Evolutionary conservation across 2,797 vertebrate species (phyloP), one percentile per base, ranked within the genome.

Genomic region (Oryzias dopingdopingensis): DNA sequence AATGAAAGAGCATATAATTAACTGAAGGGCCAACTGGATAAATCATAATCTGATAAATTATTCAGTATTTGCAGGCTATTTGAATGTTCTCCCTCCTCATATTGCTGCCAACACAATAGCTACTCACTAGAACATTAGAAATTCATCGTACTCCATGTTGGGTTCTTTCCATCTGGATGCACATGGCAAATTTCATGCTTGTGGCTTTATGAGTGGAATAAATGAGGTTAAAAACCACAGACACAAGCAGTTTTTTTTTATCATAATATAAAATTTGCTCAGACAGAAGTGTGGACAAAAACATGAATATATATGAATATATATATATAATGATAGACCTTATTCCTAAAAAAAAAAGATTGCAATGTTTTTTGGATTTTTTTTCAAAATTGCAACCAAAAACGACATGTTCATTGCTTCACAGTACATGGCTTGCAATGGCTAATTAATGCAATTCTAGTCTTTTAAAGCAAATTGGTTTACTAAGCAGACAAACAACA

Each of bases 21-120:
- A 91, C 86, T 88, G 72, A 70, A 42, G 50, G 80, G 79, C 82
- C 80, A 84, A 89, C 65, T 77, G 78, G 85, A 89, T 85, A 76
- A 86, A 79, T 88, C 83, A 85, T 82, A 89, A 80, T 82, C 66
- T 62, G 57, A 91, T 91, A 42, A 89, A 91, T 92, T 86, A 92
- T 91, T 90, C 81, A 89, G 72, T 76, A 72, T 85, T 80, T 83
- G 80, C 53, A 71, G 65, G 63, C 54, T 42, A 65, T 37, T 73
- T 76, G 66, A 81, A 82, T 68, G 50, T 65, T 67, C 48, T 64
- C 57, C 57, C 65, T 70, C 24, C 71, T 84, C 63, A 61, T 77
- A 44, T 83, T 82, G 44, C 80, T 68, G 40, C 67, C 56, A 75
- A 67, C 63, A 81, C 73, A 79, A 76, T 59, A 74, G 59, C 0